phyloP scores from a whole-genome alignment of 2,797 vertebrate genomes.

The Nyctalus aviator region DNA sequence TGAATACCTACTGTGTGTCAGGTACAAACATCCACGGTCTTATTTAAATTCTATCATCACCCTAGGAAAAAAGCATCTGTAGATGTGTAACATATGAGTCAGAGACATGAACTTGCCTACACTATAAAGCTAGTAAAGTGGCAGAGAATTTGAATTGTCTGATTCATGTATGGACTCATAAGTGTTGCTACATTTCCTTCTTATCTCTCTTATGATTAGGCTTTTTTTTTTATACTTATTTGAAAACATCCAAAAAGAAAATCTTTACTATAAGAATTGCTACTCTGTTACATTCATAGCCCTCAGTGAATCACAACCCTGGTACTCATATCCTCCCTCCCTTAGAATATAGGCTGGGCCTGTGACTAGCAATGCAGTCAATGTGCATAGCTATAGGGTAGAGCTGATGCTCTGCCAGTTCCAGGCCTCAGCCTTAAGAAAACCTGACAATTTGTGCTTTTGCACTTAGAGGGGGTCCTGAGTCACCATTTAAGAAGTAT shows the following conservation, averaged over 20 bases:
- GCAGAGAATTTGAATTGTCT: neutral
- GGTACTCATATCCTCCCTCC: neutral
- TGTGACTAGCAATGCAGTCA: neutral
- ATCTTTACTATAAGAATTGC: neutral
- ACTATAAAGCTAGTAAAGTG: neutral
- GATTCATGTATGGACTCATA: neutral
- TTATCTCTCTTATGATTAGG: neutral
- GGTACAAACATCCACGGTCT: neutral
- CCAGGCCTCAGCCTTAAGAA: neutral
- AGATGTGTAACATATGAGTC: neutral
- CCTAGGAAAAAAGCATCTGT: neutral
- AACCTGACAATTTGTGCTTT: neutral
- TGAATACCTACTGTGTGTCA: neutral
- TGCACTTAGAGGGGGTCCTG: neutral
- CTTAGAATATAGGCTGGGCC: neutral
- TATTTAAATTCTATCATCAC: slow-evolving; percentile 33
- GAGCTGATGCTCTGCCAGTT: neutral
- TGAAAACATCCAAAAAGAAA: slow-evolving; percentile 44
- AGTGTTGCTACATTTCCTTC: neutral
- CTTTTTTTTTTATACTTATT: neutral
- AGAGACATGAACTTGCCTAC: neutral
- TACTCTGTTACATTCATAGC: neutral
- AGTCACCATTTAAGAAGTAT: neutral
- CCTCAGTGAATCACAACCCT: neutral
- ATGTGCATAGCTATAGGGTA: neutral